Conservation (phyloP, 2,797 vertebrate species). For the Ara ararauna region DNA sequence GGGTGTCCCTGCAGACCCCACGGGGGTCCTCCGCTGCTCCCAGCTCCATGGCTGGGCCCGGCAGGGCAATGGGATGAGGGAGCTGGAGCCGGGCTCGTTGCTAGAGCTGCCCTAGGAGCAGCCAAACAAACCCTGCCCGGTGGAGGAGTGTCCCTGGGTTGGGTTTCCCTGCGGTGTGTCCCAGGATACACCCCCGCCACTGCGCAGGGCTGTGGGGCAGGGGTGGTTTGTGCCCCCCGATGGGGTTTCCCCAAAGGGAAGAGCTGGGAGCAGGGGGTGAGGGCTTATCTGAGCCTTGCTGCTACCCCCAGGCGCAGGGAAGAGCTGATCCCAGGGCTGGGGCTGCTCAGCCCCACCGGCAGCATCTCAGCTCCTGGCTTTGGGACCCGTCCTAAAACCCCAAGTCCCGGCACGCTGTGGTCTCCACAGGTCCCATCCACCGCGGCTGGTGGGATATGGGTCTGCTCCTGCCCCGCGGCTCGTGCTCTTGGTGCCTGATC, state of each 20-base stretch:
- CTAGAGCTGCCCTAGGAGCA: not conserved
- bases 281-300: not conserved
- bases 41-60: not conserved
- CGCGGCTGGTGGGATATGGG: accelerated
- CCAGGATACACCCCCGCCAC: not conserved
- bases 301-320: not conserved
- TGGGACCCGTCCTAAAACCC: not conserved
- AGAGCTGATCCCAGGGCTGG: not conserved
- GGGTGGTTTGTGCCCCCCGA: not conserved
- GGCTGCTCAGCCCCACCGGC: not conserved
- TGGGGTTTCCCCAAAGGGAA: not conserved
- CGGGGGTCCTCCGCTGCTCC: not conserved
- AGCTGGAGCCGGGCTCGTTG: not conserved
- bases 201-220: not conserved
- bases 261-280: not conserved
- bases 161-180: not conserved
- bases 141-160: not conserved
- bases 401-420: not conserved
- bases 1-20: not conserved
- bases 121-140: slow-evolving; percentile 2
- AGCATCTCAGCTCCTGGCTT: not conserved
- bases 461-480: not conserved
- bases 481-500: accelerated
- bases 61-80: not conserved
- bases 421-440: not conserved